Base-by-base conservation (phyloP, 1,140 invertebrate genomes). In the Papilio xuthus region DNA sequence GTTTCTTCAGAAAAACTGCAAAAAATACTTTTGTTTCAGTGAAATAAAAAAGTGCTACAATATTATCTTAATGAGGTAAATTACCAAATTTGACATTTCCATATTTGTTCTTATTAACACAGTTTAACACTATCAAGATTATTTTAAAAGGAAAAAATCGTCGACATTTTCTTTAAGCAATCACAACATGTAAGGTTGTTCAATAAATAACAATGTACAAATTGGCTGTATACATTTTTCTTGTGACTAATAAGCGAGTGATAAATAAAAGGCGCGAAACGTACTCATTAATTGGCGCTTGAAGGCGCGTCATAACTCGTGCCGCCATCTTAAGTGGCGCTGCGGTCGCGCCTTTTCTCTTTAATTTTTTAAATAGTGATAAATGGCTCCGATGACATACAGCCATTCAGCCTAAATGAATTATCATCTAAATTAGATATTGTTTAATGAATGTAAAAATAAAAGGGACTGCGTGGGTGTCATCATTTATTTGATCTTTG, bases 251-350 rank as follows among this genome's bases (percentile, higher is more conserved):
- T 83, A 84, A 82, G 82, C 81, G 78, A 78, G 79, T 76, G 82
- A 90, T 91, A 90, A 90, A 87, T 86, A 87, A 88, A 87, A 80
- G 83, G 83, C 86, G 86, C 85, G 84, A 90, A 90, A 89, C 86
- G 79, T 83, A 86, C 86, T 88, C 87, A 87, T 92, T 92, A 90
- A 85, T 89, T 85, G 80, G 78, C 78, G 80, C 69, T 60, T 78
- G 81, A 69, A 75, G 78, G 82, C 84, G 81, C 79, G 80, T 78
- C 84, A 83, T 90, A 88, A 90, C 82, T 87, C 81, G 79, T 86
- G 77, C 87, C 86, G 85, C 87, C 87, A 88, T 90, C 80, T 85
- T 85, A 83, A 84, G 77, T 81, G 81, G 80, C 79, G 79, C 60
- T 76, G 82, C 67, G 80, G 78, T 83, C 81, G 81, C 77, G 77